Conservation (phyloP, 1,140 invertebrate genomes). For the Drosophila kurseongensis region DNA sequence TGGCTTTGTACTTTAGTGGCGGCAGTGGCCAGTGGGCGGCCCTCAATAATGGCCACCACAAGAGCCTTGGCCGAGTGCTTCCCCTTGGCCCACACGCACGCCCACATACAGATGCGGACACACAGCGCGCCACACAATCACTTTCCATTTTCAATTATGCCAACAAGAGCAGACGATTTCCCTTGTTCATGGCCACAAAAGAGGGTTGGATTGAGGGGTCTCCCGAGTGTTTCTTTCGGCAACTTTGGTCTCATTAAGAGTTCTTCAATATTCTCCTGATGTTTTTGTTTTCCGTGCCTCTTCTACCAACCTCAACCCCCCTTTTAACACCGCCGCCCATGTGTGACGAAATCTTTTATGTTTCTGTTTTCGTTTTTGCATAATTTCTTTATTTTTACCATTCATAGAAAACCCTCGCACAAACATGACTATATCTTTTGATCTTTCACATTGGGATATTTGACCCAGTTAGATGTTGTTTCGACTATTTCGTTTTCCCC, state of each 20-base stretch:
- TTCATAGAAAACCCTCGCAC: slow-evolving; percentile 8
- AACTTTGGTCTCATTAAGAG: slow-evolving; percentile 60
- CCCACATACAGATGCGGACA: not conserved
- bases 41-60: slow-evolving; percentile 16
- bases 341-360: slow-evolving; percentile 30
- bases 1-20: slow-evolving; percentile 34
- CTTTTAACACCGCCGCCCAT: not conserved
- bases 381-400: slow-evolving; percentile 30
- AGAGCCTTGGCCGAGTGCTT: slow-evolving; percentile 44
- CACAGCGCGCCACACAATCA: slow-evolving; percentile 33
- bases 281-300: slow-evolving; percentile 23
- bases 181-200: slow-evolving; percentile 16
- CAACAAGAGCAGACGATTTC: slow-evolving; percentile 58
- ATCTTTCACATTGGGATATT: slow-evolving; percentile 53
- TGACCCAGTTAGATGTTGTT: slow-evolving; percentile 54
- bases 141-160: slow-evolving; percentile 77
- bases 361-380: slow-evolving; percentile 22
- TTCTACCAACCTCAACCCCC: not conserved
- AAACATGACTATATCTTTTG: slow-evolving; percentile 39
- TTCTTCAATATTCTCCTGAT: slow-evolving; percentile 53
- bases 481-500: slow-evolving; percentile 4
- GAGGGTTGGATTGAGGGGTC: slow-evolving; percentile 2
- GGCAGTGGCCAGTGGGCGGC: slow-evolving; percentile 22
- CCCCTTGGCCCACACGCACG: slow-evolving; percentile 16
- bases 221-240: slow-evolving; percentile 37